Evolutionary conservation across 2,113 vertebrate genomes (phyloP).

Genomic region (Sebastes fasciatus): DNA sequence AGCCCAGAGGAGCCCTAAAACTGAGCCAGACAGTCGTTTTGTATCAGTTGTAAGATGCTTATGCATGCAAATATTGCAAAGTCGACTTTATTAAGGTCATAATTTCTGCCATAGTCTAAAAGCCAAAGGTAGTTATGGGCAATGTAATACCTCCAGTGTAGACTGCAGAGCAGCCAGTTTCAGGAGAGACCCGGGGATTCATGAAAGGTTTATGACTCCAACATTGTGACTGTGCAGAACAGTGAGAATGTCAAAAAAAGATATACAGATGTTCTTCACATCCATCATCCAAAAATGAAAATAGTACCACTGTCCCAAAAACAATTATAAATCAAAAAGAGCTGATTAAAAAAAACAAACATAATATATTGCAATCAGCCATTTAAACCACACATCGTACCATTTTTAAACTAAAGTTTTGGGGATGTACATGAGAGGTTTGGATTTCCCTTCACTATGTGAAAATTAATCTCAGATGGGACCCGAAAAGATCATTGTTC

Average conservation of each 20-base stretch:
- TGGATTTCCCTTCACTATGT: not conserved
- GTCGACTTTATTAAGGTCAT: conserved; percentile 83
- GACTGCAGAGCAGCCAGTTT: conserved; percentile 69
- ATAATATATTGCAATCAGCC: conserved; percentile 34
- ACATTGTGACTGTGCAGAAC: conserved; percentile 69
- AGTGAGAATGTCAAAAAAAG: conserved; percentile 72
- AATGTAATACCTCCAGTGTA: conserved; percentile 72
- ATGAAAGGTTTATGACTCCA: conserved; percentile 85
- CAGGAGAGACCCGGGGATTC: conserved; percentile 76
- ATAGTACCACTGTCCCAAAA: conserved; percentile 57
- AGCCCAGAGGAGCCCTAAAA: conserved; percentile 70
- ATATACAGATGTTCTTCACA: conserved; percentile 71
- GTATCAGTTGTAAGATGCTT: conserved; percentile 78
- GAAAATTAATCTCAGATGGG: not conserved
- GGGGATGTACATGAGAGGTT: conserved; percentile 41
- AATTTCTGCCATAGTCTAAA: conserved; percentile 77
- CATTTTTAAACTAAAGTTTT: conserved; percentile 11
- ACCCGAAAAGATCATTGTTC: not conserved
- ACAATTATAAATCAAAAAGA: conserved; percentile 43
- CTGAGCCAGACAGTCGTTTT: conserved; percentile 75
- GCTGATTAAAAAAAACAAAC: conserved; percentile 36
- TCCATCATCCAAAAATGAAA: conserved; percentile 70
- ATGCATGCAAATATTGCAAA: conserved; percentile 82
- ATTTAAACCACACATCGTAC: conserved; percentile 17
- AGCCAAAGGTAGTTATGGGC: conserved; percentile 81